Evolutionary conservation across 2,888 invertebrate genomes (phyloP).

Genomic region (Parnassius orleans): DNA sequence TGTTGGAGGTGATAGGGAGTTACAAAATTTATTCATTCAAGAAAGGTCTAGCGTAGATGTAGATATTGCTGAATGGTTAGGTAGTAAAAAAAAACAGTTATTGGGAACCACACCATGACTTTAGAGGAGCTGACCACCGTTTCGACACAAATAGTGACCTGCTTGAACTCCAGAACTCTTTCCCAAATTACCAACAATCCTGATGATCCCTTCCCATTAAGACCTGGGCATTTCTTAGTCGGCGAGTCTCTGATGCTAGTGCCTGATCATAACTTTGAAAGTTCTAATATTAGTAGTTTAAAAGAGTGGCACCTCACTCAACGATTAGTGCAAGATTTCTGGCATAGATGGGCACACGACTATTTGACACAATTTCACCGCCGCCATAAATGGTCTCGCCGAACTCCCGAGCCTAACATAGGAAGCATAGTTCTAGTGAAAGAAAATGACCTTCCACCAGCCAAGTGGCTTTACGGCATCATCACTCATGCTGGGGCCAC

Average conservation of each 20-base stretch:
- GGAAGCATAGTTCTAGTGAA: constrained; percentile 32
- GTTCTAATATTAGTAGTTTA: constrained; percentile 23
- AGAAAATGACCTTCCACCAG: constrained; percentile 32
- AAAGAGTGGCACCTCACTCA: constrained; percentile 32
- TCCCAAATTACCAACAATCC: constrained; percentile 2
- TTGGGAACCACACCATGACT: too few relatives aligned
- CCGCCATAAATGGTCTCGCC: background rate
- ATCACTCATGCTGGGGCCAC: too few relatives aligned
- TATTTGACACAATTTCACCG: constrained; percentile 31
- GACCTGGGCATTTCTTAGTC: constrained; percentile 34
- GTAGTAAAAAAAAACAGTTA: too few relatives aligned
- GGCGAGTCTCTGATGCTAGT: constrained; percentile 30
- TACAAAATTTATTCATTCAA: too few relatives aligned
- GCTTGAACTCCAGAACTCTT: background rate
- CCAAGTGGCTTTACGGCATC: constrained; percentile 31
- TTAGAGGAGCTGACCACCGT: background rate
- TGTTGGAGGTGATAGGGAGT: too few relatives aligned
- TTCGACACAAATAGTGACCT: background rate
- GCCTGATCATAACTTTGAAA: constrained; percentile 28
- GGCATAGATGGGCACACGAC: constrained; percentile 32
- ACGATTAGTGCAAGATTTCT: constrained; percentile 32
- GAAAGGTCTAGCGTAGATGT: too few relatives aligned
- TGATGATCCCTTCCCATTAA: constrained; percentile 28
- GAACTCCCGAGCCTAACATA: constrained; percentile 29
- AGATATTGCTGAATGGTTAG: too few relatives aligned